A percentile compares a stretch with the other conserved stretches of the same genome.
phyloP scores from a whole-genome alignment of 2,113 vertebrate genomes.

The Anolis carolinensis region DNA sequence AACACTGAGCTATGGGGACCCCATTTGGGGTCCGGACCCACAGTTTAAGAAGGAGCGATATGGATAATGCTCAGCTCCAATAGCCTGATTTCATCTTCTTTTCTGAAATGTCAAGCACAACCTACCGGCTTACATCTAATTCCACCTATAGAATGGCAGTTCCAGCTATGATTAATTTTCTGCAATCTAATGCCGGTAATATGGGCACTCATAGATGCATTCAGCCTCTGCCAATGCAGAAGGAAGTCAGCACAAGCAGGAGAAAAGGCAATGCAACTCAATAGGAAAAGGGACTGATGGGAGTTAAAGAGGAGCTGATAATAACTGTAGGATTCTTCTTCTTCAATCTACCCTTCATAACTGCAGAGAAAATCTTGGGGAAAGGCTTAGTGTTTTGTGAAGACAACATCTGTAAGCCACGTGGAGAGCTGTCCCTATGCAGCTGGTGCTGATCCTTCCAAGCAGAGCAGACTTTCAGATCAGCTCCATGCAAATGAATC shows the following conservation, averaged over 20 bases:
- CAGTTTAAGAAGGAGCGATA: too few relatives aligned
- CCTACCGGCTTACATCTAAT: background rate
- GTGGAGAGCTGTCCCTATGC: slow-evolving; percentile 28
- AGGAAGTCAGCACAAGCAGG: too few relatives aligned
- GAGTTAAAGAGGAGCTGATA: background rate
- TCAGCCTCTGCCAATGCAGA: background rate
- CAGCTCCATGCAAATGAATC: background rate
- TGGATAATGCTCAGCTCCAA: background rate
- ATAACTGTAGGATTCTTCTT: background rate
- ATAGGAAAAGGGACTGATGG: background rate
- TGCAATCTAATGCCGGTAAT: background rate
- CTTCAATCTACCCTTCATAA: background rate
- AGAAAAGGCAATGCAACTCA: background rate
- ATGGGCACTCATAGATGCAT: background rate
- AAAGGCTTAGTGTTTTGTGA: background rate
- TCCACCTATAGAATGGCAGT: background rate
- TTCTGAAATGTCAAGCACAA: background rate
- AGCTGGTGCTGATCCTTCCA: slow-evolving; percentile 37
- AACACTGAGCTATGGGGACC: too few relatives aligned
- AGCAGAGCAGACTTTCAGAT: slow-evolving; percentile 11
- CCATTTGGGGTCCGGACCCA: too few relatives aligned
- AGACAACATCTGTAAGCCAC: slow-evolving; percentile 30
- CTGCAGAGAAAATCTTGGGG: background rate
- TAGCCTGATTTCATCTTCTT: background rate
- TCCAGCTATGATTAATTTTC: slow-evolving; percentile 11